A percentile compares a stretch with the other conserved stretches of the same genome.
phyloP scores from a whole-genome alignment of 1,140 invertebrate genomes.

The Leptoteleia sp. region DNA sequence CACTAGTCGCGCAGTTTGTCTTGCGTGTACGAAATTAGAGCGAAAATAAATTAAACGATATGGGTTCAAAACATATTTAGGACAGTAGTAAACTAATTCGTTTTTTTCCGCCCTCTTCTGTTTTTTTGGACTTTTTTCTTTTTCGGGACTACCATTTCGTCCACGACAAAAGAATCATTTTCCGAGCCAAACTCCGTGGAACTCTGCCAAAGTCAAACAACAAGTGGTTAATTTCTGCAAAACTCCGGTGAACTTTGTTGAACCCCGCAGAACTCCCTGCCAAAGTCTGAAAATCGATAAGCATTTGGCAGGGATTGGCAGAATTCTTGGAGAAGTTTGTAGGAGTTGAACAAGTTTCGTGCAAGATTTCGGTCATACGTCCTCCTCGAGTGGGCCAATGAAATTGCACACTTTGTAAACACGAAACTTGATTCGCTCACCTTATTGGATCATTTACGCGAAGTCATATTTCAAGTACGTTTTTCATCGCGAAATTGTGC shows the following conservation, averaged over 20 bases:
- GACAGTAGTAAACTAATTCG: conserved; percentile 49
- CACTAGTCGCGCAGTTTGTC: conserved; percentile 7
- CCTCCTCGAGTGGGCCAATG: too few species aligned
- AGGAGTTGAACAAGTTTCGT: too few species aligned
- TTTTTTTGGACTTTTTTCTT: conserved; percentile 4
- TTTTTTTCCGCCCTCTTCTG: conserved; percentile 14
- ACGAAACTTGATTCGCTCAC: too few species aligned
- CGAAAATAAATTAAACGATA: conserved; percentile 36
- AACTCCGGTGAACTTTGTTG: conserved; percentile 46
- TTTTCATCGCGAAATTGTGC: too few species aligned
- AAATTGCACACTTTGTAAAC: too few species aligned
- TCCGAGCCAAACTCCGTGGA: conserved; percentile 44
- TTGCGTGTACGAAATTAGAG: conserved; percentile 23
- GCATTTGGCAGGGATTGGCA: conserved; percentile 43
- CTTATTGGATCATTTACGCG: too few species aligned
- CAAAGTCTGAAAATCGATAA: conserved; percentile 44
- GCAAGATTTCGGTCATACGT: too few species aligned
- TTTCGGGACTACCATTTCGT: conserved; percentile 27
- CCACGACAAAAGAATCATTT: conserved; percentile 38
- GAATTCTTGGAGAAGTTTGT: conserved; percentile 16
- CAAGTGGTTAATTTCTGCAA: conserved; percentile 55
- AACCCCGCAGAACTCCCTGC: conserved; percentile 29
- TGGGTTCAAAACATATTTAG: conserved; percentile 46
- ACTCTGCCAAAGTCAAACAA: conserved; percentile 54
- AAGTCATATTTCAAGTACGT: too few species aligned